These are phyloP conservation scores for Drosophila recens DNA, from an alignment of 2,888 invertebrate species.

Conservation along the genomic window DNA sequence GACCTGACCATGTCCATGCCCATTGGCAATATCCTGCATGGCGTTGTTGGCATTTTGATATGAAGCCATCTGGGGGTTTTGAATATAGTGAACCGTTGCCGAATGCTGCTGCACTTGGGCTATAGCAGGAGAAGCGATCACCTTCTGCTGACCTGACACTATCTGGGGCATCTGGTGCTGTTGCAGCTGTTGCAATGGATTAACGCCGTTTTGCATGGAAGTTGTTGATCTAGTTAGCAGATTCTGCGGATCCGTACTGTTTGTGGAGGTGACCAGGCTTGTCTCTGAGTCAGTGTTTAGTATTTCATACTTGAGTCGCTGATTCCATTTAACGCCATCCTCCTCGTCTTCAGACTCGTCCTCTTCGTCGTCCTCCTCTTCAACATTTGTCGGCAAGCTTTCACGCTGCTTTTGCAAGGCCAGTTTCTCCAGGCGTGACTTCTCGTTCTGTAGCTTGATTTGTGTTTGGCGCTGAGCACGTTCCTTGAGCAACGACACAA, in stretches of 20 bases:
- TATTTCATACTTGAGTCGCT: constrained; percentile 64
- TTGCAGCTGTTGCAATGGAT: constrained; percentile 50
- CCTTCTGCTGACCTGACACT: constrained; percentile 66
- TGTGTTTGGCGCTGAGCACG: constrained; percentile 88
- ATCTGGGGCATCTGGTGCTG: constrained; percentile 59
- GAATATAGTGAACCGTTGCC: constrained; percentile 74
- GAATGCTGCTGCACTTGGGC: constrained; percentile 64
- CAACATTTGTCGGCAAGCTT: constrained; percentile 83
- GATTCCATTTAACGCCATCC: constrained; percentile 70
- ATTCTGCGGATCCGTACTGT: constrained; percentile 85
- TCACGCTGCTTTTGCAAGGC: constrained; percentile 86
- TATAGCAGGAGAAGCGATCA: constrained; percentile 63
- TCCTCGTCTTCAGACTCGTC: constrained; percentile 83
- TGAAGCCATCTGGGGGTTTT: constrained; percentile 75
- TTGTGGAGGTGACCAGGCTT: constrained; percentile 82
- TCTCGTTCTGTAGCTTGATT: constrained; percentile 88
- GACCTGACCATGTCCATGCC: constrained; percentile 70
- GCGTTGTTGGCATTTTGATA: constrained; percentile 62
- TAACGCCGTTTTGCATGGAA: constrained; percentile 79
- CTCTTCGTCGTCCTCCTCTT: constrained; percentile 84
- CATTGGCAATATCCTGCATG: constrained; percentile 62
- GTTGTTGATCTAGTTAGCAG: constrained; percentile 81
- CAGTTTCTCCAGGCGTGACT: constrained; percentile 85
- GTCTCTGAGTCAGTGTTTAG: constrained; percentile 76
- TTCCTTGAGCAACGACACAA: constrained; percentile 86